phyloP scores from a whole-genome alignment of 2,797 vertebrate species.

The Oryzias sinensis region DNA sequence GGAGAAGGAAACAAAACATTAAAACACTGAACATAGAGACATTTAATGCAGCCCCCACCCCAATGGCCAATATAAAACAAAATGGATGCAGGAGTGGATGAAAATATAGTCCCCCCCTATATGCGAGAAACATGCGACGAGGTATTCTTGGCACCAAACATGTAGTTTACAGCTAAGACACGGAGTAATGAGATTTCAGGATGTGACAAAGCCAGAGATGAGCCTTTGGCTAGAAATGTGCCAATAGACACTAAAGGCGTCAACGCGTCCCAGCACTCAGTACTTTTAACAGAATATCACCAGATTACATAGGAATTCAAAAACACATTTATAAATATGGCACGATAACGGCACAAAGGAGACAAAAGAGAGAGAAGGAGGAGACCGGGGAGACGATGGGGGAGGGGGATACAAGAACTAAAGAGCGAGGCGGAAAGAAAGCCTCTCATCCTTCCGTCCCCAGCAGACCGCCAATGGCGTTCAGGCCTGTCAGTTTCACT shows the following conservation, averaged over 20 bases:
- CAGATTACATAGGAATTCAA: conserved; percentile 40
- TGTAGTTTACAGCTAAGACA: conserved; percentile 43
- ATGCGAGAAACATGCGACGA: conserved; percentile 34
- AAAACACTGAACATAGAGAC: conserved; percentile 35
- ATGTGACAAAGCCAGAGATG: conserved; percentile 43
- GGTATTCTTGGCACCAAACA: conserved; percentile 52
- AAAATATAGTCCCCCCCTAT: conserved; percentile 28
- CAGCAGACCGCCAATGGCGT: conserved; percentile 76
- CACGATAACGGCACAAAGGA: conserved; percentile 56
- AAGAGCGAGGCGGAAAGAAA: conserved; percentile 33
- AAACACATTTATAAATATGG: conserved; percentile 27
- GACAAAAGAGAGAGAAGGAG: conserved; percentile 32
- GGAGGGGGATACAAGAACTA: conserved; percentile 52
- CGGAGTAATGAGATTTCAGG: conserved; percentile 44
- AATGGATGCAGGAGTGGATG: conserved; percentile 23
- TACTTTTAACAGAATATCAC: conserved; percentile 17
- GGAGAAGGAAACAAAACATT: conserved; percentile 39
- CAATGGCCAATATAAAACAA: conserved; percentile 19
- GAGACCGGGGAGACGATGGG: conserved; percentile 40
- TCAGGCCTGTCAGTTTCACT: conserved; percentile 76
- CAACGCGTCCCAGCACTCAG: conserved; percentile 30
- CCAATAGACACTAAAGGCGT: conserved; percentile 42
- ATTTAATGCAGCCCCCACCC: conserved; percentile 21
- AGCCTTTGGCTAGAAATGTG: conserved; percentile 37
- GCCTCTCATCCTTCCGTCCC: conserved; percentile 74